These are phyloP conservation scores for Adineta ricciae DNA, from an alignment of 2,888 invertebrate species.

Conservation along the genomic window DNA sequence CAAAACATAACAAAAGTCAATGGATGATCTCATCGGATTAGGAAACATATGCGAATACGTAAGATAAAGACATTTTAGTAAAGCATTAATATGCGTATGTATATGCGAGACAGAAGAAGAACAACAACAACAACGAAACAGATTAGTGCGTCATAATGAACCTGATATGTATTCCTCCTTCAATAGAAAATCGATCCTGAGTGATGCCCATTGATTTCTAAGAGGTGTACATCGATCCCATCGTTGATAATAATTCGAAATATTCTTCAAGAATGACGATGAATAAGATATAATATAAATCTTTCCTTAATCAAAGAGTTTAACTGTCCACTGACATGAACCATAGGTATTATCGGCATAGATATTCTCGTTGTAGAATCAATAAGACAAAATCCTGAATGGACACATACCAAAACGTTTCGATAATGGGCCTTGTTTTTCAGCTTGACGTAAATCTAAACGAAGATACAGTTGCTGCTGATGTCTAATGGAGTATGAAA, in stretches of 20 bases:
- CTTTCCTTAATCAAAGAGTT: not conserved
- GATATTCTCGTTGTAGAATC: not conserved
- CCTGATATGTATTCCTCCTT: too few species aligned
- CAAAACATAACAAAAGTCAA: not conserved
- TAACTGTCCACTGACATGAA: not conserved
- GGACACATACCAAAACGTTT: conserved; percentile 16
- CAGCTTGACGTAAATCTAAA: conserved; percentile 14
- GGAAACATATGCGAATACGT: not conserved
- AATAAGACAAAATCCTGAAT: not conserved
- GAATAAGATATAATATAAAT: not conserved
- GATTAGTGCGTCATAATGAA: not conserved
- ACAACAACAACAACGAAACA: not conserved
- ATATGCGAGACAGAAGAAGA: not conserved
- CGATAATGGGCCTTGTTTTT: conserved; percentile 8
- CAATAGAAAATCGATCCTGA: not conserved
- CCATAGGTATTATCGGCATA: not conserved
- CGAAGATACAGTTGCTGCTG: not conserved
- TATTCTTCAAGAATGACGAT: too few species aligned
- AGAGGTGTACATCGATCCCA: too few species aligned
- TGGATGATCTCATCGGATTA: not conserved
- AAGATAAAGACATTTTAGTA: not conserved
- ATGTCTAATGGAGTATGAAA: not conserved
- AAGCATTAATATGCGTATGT: not conserved
- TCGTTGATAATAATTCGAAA: not conserved
- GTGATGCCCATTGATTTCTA: too few species aligned